Evolutionary conservation across 53 echinoderm and acorn worm genomes (phyloP), one percentile per base, ranked within the genome.

Genomic region (Holothuria scabra): DNA sequence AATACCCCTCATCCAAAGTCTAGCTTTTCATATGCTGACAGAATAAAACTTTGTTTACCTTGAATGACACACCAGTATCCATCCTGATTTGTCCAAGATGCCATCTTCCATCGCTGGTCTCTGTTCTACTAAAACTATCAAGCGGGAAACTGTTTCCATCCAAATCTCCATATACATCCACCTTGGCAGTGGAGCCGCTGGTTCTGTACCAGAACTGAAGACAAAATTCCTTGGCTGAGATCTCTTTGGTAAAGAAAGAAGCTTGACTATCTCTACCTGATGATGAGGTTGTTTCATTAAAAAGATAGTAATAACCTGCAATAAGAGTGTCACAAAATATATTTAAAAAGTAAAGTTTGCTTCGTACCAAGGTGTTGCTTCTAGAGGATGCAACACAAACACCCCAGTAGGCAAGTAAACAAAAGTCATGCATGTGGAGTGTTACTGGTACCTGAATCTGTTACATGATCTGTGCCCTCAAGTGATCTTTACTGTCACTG

Each of bases 161-260:
- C 12, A 67, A 61, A 28, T 70, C 49, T 10, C 67, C 44, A 64
- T 66, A 90, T 57, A 93, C 38, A 46, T 90, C 88, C 0, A 93
- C 84, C 22, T 34, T 70, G 35, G 90, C 80, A 12, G 49, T 32
- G 18, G 88, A 59, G 2, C 96, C 96, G 41, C 89, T 85, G 80
- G 87, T 91, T 62, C 93, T 87, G 58, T 90, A 93, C 93, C 93
- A 93, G 75, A 91, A 89, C 10, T 84, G 84, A 11, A 91, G 59
- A 52, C 93, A 93, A 13, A 82, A 85, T 68, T 90, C 87, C 63
- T 37, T 85, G 30, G 89, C 89, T 8, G 93, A 44, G 3, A 91
- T 66, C 70, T 87, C 83, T 18, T 91, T 85, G 12, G 84, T 31
- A n/a, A 91, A 93, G 28, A 85, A 89, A 0, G 93, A 82, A 20